phyloP scores from a whole-genome alignment of 2,113 vertebrate genomes.

The Gasterosteus nipponicus region DNA sequence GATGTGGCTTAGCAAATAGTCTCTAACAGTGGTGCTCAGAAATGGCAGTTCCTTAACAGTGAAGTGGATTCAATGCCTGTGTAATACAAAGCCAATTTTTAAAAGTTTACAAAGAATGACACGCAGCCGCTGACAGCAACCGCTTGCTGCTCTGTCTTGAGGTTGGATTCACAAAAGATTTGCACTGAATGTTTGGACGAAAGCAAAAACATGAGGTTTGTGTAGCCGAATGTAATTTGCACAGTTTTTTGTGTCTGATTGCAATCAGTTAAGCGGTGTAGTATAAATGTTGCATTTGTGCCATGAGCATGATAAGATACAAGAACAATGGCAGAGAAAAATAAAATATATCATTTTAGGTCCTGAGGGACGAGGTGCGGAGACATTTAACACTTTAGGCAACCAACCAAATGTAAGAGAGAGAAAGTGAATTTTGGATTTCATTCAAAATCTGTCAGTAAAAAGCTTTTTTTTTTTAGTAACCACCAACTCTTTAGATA shows the following conservation, averaged over 20 bases:
- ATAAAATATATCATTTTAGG: background rate
- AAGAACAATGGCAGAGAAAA: background rate
- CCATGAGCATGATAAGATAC: background rate
- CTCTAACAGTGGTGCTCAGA: slow-evolving; percentile 19
- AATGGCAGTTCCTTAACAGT: slow-evolving; percentile 55
- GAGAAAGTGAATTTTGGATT: background rate
- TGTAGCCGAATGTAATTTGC: background rate
- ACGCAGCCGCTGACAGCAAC: background rate
- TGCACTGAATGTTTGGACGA: background rate
- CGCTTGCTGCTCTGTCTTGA: background rate
- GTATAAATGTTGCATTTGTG: background rate
- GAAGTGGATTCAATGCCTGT: slow-evolving; percentile 46
- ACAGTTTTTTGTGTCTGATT: background rate
- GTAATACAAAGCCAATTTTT: slow-evolving; percentile 44
- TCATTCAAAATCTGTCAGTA: background rate
- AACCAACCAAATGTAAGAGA: background rate
- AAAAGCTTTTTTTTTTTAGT: background rate
- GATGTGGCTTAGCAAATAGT: slow-evolving; percentile 1
- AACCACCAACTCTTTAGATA: background rate
- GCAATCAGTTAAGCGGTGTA: background rate
- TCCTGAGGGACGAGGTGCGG: too few species aligned
- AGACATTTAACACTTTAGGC: background rate
- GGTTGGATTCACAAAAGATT: background rate
- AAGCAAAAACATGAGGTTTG: background rate
- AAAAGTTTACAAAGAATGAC: background rate